Base-by-base conservation (phyloP, 2,888 invertebrate species). In the Sabatieria punctata region DNA sequence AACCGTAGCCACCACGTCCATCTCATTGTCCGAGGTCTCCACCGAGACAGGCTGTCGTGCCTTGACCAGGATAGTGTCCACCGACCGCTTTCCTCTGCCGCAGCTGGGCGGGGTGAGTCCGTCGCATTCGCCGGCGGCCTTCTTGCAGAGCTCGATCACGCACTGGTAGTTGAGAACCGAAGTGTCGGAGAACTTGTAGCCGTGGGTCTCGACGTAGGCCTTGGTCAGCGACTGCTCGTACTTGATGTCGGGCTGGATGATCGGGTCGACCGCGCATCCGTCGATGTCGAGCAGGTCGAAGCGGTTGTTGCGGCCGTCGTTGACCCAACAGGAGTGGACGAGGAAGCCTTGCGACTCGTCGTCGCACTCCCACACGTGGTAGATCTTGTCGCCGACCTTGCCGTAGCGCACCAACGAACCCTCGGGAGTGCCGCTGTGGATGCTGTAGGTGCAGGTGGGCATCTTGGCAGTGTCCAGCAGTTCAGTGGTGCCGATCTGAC, bases 181-280 rank as follows among this genome's bases (percentile, higher is more conserved):
- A 23, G 59, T 55, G 49, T 61, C 60, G 35, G 57, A 58, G 50
- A 61, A 60, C 43, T 61, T 61, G 51, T 61, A 60, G 35, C 61
- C 61, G 36, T 49, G 60, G 2, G 61, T 60, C 41, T 60, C 60
- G 8, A 57, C 59, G 41, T 35, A 48, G n/a, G 60, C 60, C 49
- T 47, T 48, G 26, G 51, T 54, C 21, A 48, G 47, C 15, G 54
- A 53, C 21, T 45, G 22, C 21, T 57, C 51, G 46, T 60, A 60
- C 4, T 50, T 51, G 18, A 55, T 52, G 49, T 60, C 60, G 8
- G 61, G 57, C 45, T 60, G 60, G 45, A 60, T 60, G 25, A 60
- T 49, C 4, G 60, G 60, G 27, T 61, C 61, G 21, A 56, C 54
- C 1, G 60, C 60, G 50, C 60, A 60, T 2, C 60, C 60, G 42